phyloP scores from a whole-genome alignment of 2,888 invertebrate genomes.

The Apotomis capreana region DNA sequence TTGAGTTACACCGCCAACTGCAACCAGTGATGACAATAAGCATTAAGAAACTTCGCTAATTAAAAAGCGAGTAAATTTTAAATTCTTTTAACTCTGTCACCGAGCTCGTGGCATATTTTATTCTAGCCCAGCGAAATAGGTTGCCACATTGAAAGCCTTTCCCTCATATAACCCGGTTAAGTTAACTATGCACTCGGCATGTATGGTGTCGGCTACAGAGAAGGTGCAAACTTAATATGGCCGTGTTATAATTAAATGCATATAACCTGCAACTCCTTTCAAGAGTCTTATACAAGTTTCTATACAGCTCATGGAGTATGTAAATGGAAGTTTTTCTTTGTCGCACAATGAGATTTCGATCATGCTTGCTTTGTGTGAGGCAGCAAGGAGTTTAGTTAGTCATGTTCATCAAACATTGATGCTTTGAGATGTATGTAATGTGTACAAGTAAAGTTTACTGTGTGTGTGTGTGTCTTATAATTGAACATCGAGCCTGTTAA shows the following conservation, averaged over 20 bases:
- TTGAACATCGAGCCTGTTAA: too few species aligned
- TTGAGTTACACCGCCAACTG: too few species aligned
- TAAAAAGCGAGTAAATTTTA: conserved; percentile 7
- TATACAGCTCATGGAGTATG: conserved; percentile 6
- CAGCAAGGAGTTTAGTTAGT: too few species aligned
- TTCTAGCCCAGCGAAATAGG: conserved; percentile 15
- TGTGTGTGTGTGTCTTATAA: too few species aligned
- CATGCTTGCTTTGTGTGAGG: background rate
- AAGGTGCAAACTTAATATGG: too few species aligned
- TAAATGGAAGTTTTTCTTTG: conserved; percentile 17
- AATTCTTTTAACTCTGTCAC: background rate
- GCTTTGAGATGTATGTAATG: too few species aligned
- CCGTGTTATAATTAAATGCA: conserved; percentile 18
- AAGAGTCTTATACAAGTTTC: conserved; percentile 17
- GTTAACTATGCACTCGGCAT: too few species aligned
- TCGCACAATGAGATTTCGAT: conserved; percentile 9
- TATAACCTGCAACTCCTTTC: conserved; percentile 15
- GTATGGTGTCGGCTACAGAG: too few species aligned
- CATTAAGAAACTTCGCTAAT: too few species aligned
- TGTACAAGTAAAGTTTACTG: too few species aligned
- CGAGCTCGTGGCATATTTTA: conserved; percentile 6
- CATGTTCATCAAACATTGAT: too few species aligned
- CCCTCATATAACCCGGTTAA: background rate
- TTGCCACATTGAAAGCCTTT: conserved; percentile 13
- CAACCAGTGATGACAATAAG: too few species aligned